A percentile compares a stretch with the other conserved stretches of the same genome.
Conservation (phyloP, 1,140 invertebrate genomes). For the Drosophila littoralis region DNA sequence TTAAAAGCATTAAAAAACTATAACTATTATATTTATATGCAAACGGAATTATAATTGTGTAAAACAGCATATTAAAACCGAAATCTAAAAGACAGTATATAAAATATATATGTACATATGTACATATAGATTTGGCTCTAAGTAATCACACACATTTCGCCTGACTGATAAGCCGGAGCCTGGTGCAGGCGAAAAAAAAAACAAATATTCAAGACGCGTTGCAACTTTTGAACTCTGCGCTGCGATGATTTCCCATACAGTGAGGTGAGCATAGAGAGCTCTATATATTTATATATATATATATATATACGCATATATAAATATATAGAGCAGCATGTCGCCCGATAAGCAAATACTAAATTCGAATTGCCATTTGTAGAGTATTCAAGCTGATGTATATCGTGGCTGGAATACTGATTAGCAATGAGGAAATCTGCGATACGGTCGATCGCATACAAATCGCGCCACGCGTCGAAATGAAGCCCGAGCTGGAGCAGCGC, state of each 20-base stretch:
- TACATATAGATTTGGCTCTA: neutral
- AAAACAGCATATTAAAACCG: neutral
- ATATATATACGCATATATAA: neutral
- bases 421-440: slow-evolving; percentile 80
- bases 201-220: neutral
- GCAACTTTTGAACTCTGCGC: slow-evolving; percentile 37
- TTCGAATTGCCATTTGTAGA: slow-evolving; percentile 28
- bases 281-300: neutral
- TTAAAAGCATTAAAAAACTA: no score
- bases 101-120: slow-evolving; percentile 15
- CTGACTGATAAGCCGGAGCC: slow-evolving; percentile 35
- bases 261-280: slow-evolving; percentile 58
- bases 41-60: neutral
- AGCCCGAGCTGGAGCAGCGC: slow-evolving; percentile 38
- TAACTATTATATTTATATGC: no score
- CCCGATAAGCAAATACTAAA: no score
- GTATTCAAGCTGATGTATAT: slow-evolving; percentile 82
- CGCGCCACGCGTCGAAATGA: slow-evolving; percentile 78
- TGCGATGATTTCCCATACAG: slow-evolving; percentile 80
- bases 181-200: slow-evolving; percentile 23
- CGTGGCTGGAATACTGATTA: slow-evolving; percentile 79
- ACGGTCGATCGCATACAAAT: slow-evolving; percentile 82
- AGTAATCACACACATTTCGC: slow-evolving; percentile 6
- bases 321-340: no score
- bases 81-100: neutral